phyloP scores from a whole-genome alignment of 2,888 invertebrate genomes.

The Pachymerium ferrugineum region DNA sequence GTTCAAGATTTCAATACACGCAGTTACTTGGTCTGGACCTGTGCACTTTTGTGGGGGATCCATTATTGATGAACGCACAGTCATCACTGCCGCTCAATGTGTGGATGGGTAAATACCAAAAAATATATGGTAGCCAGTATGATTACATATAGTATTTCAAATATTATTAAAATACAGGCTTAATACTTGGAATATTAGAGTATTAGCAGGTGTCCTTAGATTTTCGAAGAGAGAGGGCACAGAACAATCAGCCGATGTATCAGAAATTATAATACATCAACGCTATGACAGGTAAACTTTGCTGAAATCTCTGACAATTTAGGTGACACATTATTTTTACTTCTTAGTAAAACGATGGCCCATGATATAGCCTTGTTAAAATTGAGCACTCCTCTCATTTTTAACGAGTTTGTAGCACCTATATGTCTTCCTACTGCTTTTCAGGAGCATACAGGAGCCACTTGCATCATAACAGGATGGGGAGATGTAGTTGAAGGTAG shows the following conservation, averaged over 20 bases:
- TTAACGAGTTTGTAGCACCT: not conserved
- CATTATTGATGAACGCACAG: conserved; percentile 14
- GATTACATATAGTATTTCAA: too few relatives aligned
- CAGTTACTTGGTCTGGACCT: not conserved
- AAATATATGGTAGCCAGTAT: not conserved
- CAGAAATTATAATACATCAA: conserved; percentile 3
- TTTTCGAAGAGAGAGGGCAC: not conserved
- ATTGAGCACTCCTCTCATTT: not conserved
- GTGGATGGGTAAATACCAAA: conserved; percentile 24
- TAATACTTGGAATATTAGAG: not conserved
- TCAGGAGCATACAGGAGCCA: not conserved
- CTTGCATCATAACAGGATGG: not conserved
- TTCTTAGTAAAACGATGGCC: not conserved
- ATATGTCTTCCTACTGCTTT: not conserved
- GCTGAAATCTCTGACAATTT: not conserved
- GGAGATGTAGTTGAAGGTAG: not conserved
- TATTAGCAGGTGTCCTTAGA: conserved; percentile 26
- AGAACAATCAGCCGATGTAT: conserved; percentile 3
- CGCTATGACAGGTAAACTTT: conserved; percentile 5
- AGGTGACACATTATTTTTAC: not conserved
- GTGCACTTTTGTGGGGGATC: conserved; percentile 29
- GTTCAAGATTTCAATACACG: not conserved
- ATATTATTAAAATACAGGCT: not conserved
- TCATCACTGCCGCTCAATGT: conserved; percentile 30
- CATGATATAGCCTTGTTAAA: not conserved